Base-by-base conservation (phyloP, 2,797 vertebrate species). In the Cyprinodon diabolis region DNA sequence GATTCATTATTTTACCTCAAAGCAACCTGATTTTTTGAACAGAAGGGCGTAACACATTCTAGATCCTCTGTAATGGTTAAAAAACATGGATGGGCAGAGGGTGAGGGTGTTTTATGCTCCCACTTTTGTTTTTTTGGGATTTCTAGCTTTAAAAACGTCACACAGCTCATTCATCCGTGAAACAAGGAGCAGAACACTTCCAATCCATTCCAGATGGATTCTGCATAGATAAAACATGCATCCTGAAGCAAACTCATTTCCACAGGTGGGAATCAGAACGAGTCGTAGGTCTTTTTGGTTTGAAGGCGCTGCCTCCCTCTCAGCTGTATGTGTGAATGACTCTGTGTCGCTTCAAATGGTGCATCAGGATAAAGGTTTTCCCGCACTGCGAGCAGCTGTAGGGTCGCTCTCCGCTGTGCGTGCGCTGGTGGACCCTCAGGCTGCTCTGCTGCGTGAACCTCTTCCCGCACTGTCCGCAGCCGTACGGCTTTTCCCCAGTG, bases 401-500 rank as follows among this genome's bases (percentile, higher is more conserved):
- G 1, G 93, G 93, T 57, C 93, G 84, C 65, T 94, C 93, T 0
- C 93, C 93, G 66, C 93, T 94, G 91, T 95, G 94, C 0, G 93
- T 93, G 69, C 93, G 90, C 88, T 94, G 93, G 86, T 95, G 94
- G 6, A 93, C 92, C 77, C 92, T 86, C 80, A 94, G 91, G 52
- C 93, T 94, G 90, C 94, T 94, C 88, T 94, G 93, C 89, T 94
- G 93, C 65, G 94, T 93, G 86, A 95, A 94, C 73, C 93, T 75
- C 86, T 95, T 95, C 25, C 94, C 94, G 23, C 94, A 95, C 74
- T 92, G 91, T 0, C 82, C 80, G 55, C 94, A 95, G 0, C 88
- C 87, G 66, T 90, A 95, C 0, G 93, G 94, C 81, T 92, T 94
- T 89, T 95, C 94, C 4, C 94, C 94, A 3, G 93, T 95, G 89